Evolutionary conservation across 2,797 vertebrate species (phyloP).

Genomic region (Halcyon smyrnensis): DNA sequence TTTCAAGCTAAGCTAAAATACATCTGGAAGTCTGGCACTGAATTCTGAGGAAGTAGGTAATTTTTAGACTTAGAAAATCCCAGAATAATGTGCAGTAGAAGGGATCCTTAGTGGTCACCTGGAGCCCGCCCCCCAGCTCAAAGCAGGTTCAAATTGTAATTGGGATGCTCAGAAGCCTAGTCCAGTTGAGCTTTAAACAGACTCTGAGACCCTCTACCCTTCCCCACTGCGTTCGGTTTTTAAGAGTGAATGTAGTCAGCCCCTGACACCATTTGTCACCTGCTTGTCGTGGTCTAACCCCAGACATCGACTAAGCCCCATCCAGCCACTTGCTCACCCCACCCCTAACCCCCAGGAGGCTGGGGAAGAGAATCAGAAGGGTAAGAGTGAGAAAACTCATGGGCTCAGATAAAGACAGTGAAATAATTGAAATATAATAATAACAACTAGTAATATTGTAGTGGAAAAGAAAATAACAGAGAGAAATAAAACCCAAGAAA

Average conservation of each 20-base stretch:
- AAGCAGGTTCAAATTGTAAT: background rate
- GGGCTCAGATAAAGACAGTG: background rate
- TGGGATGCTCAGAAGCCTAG: background rate
- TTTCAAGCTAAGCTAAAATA: background rate
- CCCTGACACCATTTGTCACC: background rate
- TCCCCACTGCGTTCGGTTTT: background rate
- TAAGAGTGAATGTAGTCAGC: background rate
- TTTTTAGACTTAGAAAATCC: background rate
- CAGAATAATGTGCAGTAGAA: background rate
- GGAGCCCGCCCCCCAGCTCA: background rate
- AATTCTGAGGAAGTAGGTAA: background rate
- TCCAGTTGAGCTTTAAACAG: background rate
- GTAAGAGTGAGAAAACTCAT: background rate
- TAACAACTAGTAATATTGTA: background rate
- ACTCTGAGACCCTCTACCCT: background rate
- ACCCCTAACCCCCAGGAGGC: accelerated
- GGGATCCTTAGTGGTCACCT: background rate
- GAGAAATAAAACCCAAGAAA: background rate
- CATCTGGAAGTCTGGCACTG: background rate
- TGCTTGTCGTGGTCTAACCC: background rate
- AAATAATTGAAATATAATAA: background rate
- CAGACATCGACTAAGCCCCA: background rate
- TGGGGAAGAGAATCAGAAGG: background rate
- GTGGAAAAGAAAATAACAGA: background rate
- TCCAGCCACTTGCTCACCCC: background rate